phyloP scores from a whole-genome alignment of 2,113 vertebrate genomes.

The Chroicocephalus ridibundus region DNA sequence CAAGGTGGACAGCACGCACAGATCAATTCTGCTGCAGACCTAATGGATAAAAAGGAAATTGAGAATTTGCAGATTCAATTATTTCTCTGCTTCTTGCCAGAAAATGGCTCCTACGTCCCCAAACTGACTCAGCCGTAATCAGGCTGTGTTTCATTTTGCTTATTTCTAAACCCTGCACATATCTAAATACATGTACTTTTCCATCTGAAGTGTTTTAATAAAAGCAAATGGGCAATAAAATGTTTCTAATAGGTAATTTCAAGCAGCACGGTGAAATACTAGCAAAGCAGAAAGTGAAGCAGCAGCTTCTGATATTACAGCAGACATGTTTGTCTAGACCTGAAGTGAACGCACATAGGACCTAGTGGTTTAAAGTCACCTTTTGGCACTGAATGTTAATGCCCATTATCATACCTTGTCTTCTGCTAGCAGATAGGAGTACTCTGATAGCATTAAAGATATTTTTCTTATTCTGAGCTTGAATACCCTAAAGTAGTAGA shows the following conservation, averaged over 20 bases:
- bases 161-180: background rate
- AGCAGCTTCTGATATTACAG: background rate
- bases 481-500: background rate
- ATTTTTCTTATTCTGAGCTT: background rate
- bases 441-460: background rate
- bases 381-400: background rate
- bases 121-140: background rate
- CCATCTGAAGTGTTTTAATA: background rate
- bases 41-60: background rate
- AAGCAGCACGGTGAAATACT: background rate
- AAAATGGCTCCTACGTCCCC: background rate
- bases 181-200: background rate
- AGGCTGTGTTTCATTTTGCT: background rate
- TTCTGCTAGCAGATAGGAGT: background rate
- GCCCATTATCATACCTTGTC: too few relatives aligned
- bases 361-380: background rate
- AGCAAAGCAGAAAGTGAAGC: background rate
- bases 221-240: background rate
- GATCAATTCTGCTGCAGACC: background rate
- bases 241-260: background rate
- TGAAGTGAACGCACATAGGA: background rate
- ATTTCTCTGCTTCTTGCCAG: background rate
- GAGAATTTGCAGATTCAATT: background rate
- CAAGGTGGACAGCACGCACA: background rate
- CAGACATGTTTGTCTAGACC: background rate